Conservation (phyloP, 2,888 invertebrate species). For the Helicoverpa assulta region DNA sequence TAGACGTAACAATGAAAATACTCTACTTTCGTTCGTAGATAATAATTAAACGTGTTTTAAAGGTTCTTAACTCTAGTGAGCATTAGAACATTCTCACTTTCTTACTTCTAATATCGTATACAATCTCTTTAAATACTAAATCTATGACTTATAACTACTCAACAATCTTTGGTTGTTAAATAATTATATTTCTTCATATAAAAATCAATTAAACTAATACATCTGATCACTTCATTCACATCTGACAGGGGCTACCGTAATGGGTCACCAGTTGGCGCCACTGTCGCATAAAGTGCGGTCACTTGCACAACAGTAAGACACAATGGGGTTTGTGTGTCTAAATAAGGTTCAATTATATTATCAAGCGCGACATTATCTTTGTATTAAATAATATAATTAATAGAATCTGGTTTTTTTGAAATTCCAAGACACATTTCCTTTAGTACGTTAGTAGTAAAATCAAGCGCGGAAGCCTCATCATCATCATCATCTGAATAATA, state of each 20-base stretch:
- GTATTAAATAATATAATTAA: no score
- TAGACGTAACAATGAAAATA: no score
- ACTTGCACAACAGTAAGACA: no score
- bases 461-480: neutral
- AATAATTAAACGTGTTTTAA: neutral
- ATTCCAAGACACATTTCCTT: no score
- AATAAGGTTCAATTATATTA: no score
- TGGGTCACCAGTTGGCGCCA: neutral
- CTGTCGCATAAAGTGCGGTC: neutral
- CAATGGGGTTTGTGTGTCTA: no score
- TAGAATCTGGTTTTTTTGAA: no score
- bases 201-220: slow-evolving; percentile 29
- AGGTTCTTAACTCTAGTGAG: neutral
- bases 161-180: slow-evolving; percentile 2
- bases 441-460: no score
- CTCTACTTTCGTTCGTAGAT: no score
- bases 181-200: slow-evolving; percentile 8
- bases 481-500: neutral
- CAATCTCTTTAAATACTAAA: slow-evolving; percentile 10
- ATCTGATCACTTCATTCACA: slow-evolving; percentile 29
- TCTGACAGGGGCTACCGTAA: neutral
- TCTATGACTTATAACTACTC: slow-evolving; percentile 3
- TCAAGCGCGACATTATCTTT: no score
- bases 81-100: slow-evolving; percentile 9
- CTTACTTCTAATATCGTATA: slow-evolving; percentile 10